These are phyloP conservation scores for Podarcis muralis DNA, from an alignment of 2,113 vertebrate genomes.

Conservation along the genomic window DNA sequence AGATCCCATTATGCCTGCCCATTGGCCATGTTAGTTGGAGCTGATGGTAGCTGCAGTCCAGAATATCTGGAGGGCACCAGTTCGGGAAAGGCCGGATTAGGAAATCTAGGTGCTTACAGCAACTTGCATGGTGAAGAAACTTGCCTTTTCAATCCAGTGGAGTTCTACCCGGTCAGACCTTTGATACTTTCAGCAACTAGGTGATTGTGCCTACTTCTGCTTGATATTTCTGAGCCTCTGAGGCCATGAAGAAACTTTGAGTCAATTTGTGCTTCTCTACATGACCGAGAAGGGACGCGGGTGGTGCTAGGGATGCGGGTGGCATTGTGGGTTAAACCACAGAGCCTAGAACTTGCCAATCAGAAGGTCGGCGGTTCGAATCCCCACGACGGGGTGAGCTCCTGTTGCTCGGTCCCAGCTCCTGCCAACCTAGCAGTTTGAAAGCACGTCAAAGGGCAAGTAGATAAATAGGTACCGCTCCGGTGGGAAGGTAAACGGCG, in stretches of 20 bases:
- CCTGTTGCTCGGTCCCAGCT: no score
- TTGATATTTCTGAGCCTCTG: not conserved
- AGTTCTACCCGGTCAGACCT: not conserved
- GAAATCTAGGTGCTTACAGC: not conserved
- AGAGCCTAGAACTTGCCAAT: no score
- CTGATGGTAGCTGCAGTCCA: not conserved
- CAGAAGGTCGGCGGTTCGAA: no score
- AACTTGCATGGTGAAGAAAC: constrained; percentile 7
- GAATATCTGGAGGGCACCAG: not conserved
- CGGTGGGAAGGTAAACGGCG: no score
- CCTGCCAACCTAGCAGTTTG: no score
- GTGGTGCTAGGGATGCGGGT: no score
- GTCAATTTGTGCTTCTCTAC: not conserved
- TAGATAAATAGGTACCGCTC: no score
- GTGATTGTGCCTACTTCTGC: not conserved
- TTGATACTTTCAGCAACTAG: not conserved
- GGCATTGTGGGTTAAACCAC: no score
- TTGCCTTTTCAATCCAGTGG: not conserved
- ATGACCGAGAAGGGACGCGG: no score
- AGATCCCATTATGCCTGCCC: not conserved
- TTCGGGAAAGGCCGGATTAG: no score
- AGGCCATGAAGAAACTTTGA: not conserved
- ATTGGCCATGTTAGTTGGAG: not conserved
- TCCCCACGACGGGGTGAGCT: no score
- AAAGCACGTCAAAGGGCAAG: no score